Evolutionary conservation across 92 coral and sea anemone species (phyloP).

Genomic region (Pocillopora grandis): DNA sequence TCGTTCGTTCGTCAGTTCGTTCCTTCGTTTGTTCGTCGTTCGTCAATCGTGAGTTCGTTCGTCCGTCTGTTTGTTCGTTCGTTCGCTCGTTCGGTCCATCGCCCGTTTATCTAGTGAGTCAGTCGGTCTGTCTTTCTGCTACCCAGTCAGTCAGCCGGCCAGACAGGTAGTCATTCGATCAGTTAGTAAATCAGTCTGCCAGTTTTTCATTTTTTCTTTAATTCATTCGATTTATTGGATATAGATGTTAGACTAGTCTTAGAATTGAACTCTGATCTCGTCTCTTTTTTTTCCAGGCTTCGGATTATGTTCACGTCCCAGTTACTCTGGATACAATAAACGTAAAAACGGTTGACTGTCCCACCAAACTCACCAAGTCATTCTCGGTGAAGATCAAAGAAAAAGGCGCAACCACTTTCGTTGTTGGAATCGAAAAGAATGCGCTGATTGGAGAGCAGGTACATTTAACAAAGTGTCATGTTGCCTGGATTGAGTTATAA

Average conservation of each 20-base stretch:
- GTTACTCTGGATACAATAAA: slow-evolving; percentile 68
- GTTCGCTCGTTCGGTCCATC: too few species aligned
- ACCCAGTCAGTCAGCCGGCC: too few species aligned
- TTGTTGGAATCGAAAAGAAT: slow-evolving; percentile 61
- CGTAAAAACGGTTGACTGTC: slow-evolving; percentile 73
- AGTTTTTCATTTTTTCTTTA: too few species aligned
- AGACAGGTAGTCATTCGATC: too few species aligned
- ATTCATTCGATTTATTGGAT: neutral
- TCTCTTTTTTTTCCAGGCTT: slow-evolving; percentile 55
- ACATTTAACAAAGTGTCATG: neutral
- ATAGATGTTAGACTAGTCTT: neutral
- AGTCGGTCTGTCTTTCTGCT: too few species aligned
- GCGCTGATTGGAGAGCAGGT: slow-evolving; percentile 69
- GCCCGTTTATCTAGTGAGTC: too few species aligned
- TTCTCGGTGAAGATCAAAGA: slow-evolving; percentile 74
- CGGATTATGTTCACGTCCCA: slow-evolving; percentile 75
- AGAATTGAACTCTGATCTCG: too few species aligned
- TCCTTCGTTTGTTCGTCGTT: too few species aligned
- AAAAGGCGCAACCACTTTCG: slow-evolving; percentile 70
- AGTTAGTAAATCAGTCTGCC: too few species aligned
- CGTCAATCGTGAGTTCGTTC: too few species aligned
- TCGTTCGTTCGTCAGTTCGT: too few species aligned
- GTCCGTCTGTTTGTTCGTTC: too few species aligned
- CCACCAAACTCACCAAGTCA: slow-evolving; percentile 44
- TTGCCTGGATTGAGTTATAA: neutral